Percentiles rank a stretch among this genome's conserved stretches.
phyloP scores from a whole-genome alignment of 2,113 vertebrate genomes.

The Oostethus manadensis region DNA sequence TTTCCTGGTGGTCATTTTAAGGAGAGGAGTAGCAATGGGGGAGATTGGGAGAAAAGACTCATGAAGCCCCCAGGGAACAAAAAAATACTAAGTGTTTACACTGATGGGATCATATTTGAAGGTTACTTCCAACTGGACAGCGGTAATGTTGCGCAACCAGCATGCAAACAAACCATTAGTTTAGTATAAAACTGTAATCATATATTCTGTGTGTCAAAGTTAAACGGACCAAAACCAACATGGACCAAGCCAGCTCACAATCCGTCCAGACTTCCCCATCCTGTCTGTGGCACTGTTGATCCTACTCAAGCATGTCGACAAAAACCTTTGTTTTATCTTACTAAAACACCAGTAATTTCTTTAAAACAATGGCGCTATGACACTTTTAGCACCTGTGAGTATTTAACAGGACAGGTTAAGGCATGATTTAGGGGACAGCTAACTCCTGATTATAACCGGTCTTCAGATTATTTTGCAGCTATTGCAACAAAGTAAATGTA shows the following conservation, averaged over 20 bases:
- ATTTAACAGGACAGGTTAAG: background rate
- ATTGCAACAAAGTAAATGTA: background rate
- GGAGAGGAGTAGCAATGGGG: conserved; percentile 4
- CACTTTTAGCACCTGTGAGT: conserved; percentile 6
- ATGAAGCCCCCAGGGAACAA: conserved; percentile 10
- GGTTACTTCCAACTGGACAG: background rate
- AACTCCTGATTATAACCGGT: background rate
- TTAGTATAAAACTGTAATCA: background rate
- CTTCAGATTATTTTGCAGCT: background rate
- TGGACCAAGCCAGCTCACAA: background rate
- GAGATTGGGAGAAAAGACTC: conserved; percentile 10
- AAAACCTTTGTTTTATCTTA: background rate
- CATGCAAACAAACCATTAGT: background rate
- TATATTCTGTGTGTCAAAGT: background rate
- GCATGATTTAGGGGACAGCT: background rate
- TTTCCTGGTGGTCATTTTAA: conserved; percentile 35
- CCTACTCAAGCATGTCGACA: background rate
- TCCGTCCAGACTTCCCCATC: conserved; percentile 3
- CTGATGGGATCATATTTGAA: conserved; percentile 14
- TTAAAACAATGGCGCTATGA: background rate
- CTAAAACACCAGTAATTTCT: background rate
- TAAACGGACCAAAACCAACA: conserved; percentile 1
- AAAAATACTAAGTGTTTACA: conserved; percentile 14
- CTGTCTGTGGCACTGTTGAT: conserved; percentile 4
- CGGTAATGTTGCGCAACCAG: background rate